A percentile compares a stretch with the other conserved stretches of the same genome.
These are phyloP conservation scores for Chymomyza fuscimana DNA, from an alignment of 2,888 invertebrate genomes.

Conservation along the genomic window DNA sequence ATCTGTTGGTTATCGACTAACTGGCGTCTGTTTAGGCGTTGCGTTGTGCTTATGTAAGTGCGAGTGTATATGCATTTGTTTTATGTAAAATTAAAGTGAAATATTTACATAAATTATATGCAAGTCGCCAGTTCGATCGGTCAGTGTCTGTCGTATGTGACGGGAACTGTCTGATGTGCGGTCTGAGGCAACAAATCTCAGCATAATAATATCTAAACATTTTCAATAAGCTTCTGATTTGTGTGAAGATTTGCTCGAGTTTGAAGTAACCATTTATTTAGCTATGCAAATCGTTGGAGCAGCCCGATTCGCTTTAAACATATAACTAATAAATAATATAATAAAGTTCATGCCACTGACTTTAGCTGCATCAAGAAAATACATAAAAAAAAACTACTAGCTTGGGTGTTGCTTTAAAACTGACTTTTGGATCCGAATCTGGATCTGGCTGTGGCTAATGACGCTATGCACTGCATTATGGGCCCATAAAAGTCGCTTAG, in stretches of 20 bases:
- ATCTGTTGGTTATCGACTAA: not conserved
- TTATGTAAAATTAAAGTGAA: constrained; percentile 53
- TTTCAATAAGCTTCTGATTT: constrained; percentile 70
- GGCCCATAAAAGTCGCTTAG: too few relatives aligned
- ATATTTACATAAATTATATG: constrained; percentile 45
- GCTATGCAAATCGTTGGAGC: constrained; percentile 53
- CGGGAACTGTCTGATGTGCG: constrained; percentile 35
- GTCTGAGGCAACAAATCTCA: constrained; percentile 48
- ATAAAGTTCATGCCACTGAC: constrained; percentile 13
- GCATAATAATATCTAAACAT: constrained; percentile 64
- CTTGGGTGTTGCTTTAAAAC: too few relatives aligned
- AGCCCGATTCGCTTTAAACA: constrained; percentile 14
- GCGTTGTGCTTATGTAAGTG: constrained; percentile 17
- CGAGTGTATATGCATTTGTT: constrained; percentile 30
- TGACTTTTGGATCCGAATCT: too few relatives aligned
- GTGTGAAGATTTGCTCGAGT: constrained; percentile 51
- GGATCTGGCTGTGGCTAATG: not conserved
- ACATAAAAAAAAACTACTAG: too few relatives aligned
- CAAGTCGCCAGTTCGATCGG: constrained; percentile 25
- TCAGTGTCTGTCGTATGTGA: constrained; percentile 20
- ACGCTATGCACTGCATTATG: not conserved
- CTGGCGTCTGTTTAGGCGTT: constrained; percentile 63
- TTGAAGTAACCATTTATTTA: constrained; percentile 9
- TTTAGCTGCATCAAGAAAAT: too few relatives aligned
- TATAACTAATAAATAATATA: constrained; percentile 63